Evolutionary conservation across 2,113 vertebrate species (phyloP), one percentile per base, ranked within the genome.

Genomic region (Penelope pileata): DNA sequence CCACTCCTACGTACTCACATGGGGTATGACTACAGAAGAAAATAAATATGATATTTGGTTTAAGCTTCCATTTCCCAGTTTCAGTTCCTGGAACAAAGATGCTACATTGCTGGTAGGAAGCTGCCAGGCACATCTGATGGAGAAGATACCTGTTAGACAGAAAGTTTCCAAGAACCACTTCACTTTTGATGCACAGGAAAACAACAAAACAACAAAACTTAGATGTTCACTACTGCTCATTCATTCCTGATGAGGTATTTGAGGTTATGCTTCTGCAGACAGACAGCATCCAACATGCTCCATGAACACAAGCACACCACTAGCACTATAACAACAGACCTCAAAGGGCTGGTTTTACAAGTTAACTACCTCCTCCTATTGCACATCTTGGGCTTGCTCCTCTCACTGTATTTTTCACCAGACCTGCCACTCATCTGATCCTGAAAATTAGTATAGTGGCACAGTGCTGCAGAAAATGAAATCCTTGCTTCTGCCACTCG

Each of bases 11-110:
- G 47, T 93, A 98, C 99, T 98, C 94, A 99, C 99, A 99, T 12
- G 99, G 99, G 16, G 99, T 99, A 83, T 99, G 99, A 90, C 99
- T 99, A 85, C 97, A 98, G 95, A 99, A 99, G 96, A 99, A 99
- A 74, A 99, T 67, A 97, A 99, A 99, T 15, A 83, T 80, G 19
- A 98, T 93, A 47, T 93, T 97, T 4, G 98, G 96, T 75, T 93
- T 98, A 60, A 99, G 97, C 73, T 80, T 98, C 99, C 99, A 99
- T 67, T 97, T 98, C 43, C 98, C 98, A 60, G 26, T 93, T 72
- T 98, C 85, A 15, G 95, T 97, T 29, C 98, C 97, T 0, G 92
- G 97, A 89, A 96, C 86, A 88, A 99, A 99, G 91, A 99, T 98
- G 13, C 97, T 96, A 54, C 98, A 98, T 38, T 90, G 83, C 24